A percentile compares a stretch with the other conserved stretches of the same genome.
Evolutionary conservation across 2,113 vertebrate species (phyloP).

Genomic region (Cercocebus atys): DNA sequence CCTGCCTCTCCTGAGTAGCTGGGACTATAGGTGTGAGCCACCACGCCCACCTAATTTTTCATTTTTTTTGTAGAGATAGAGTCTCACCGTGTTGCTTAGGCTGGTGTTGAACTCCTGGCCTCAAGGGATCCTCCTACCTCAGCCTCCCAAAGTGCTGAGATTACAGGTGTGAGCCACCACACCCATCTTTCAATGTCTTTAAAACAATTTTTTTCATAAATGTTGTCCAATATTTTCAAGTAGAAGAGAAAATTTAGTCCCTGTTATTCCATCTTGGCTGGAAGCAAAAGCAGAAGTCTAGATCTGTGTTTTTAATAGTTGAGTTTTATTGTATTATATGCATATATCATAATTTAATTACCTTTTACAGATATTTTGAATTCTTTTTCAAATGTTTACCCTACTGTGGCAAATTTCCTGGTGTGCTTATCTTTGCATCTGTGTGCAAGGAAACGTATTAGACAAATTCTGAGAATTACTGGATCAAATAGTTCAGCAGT

Average conservation of each 20-base stretch:
- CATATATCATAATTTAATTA: neutral
- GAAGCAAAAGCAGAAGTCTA: neutral
- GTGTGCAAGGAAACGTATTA: neutral
- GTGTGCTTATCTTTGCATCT: conserved; percentile 18
- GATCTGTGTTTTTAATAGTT: neutral
- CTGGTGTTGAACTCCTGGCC: no score
- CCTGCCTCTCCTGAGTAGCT: no score
- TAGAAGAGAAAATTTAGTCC: neutral
- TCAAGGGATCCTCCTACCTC: no score
- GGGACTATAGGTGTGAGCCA: no score
- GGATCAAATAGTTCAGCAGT: neutral
- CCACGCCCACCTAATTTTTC: no score
- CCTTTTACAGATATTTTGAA: conserved; percentile 7
- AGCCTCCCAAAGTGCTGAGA: no score
- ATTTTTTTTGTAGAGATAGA: no score
- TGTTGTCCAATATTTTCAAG: neutral
- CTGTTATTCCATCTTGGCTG: neutral
- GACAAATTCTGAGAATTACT: conserved; percentile 33
- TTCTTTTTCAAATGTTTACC: neutral
- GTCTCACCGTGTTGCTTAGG: no score
- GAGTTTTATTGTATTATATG: neutral
- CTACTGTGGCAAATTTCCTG: neutral
- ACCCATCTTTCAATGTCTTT: neutral
- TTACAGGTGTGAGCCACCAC: no score
- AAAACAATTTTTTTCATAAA: neutral